These are phyloP conservation scores for Drosophila borealis DNA, from an alignment of 2,888 invertebrate genomes.

Conservation along the genomic window DNA sequence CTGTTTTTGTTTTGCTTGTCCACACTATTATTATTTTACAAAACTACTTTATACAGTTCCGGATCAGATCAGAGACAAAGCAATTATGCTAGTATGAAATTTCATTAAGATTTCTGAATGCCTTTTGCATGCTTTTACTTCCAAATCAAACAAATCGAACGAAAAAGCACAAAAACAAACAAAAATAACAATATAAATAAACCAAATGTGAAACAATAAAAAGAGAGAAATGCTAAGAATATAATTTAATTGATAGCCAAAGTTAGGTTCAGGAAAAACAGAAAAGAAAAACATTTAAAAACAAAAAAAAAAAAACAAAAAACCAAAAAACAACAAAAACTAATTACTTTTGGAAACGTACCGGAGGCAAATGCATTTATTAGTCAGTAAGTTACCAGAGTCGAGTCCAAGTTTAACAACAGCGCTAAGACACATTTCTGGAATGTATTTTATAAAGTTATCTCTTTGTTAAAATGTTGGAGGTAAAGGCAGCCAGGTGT, in stretches of 20 bases:
- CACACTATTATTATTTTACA: conserved; percentile 11
- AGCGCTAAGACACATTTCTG: conserved; percentile 41
- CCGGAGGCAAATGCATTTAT: conserved; percentile 84
- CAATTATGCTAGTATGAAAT: conserved; percentile 25
- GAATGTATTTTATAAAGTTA: conserved; percentile 36
- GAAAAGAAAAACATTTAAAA: no score
- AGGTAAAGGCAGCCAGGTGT: conserved; percentile 67
- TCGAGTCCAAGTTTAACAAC: conserved; percentile 42
- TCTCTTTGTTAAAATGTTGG: conserved; percentile 42
- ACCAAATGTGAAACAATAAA: conserved; percentile 13
- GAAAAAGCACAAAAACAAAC: conserved; percentile 6
- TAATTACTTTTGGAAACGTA: conserved; percentile 70
- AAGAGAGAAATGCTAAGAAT: neutral
- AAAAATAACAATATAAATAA: neutral
- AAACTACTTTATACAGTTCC: conserved; percentile 32
- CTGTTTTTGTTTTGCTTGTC: conserved; percentile 28
- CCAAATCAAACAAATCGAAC: conserved; percentile 38
- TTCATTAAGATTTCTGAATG: conserved; percentile 40
- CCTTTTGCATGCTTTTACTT: conserved; percentile 65
- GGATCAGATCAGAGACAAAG: conserved; percentile 26
- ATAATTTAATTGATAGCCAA: conserved; percentile 38
- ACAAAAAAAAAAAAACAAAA: conserved; percentile 5
- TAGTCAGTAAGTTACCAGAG: conserved; percentile 70
- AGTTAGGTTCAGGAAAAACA: conserved; percentile 42
- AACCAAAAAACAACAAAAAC: conserved; percentile 5